Base-by-base conservation (phyloP, 2,797 vertebrate species). In the Hyperoplus immaculatus region DNA sequence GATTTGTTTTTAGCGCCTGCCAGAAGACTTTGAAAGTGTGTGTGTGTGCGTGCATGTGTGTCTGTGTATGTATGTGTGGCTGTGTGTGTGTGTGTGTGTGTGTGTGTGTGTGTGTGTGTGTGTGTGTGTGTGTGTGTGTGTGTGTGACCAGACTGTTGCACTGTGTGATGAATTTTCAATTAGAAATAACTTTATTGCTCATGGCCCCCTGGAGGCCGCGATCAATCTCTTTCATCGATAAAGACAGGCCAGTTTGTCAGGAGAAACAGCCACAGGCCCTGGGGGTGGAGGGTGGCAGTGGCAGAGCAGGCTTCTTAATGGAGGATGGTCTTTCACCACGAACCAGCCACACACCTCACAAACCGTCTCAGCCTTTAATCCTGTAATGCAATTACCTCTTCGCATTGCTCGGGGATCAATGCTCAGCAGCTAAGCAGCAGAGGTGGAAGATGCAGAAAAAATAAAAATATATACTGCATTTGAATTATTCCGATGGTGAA, bases 101-200 rank as follows among this genome's bases (percentile, higher is more conserved):
- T 15, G 15, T 38, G 43, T 16, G 11, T 11, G 8, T 50, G 16
- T 54, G 21, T 49, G 18, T 9, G 61, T 14, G 38, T 42, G 39
- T n/a, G 81, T 60, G 69, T 36, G 62, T 58, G 38, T 51, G 49
- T 15, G 21, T 21, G 47, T 51, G 64, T 64, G 43, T 9, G 45
- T 39, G 42, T 5, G 21, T 21, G 57, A 2, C 8, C 14, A 77
- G 16, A 18, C 69, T 41, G 42, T 62, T 59, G 63, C 77, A 54
- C 72, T 69, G 81, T 88, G 86, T 74, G 85, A 3, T 29, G 42
- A 93, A 92, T 86, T 92, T 93, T 93, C 89, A 93, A 93, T 94
- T 94, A 94, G 85, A 90, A 94, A 93, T 92, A 93, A 94, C 90
- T 91, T 87, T 89, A 92, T 92, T 92, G 90, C 87, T 86, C 86